phyloP scores from a whole-genome alignment of 2,113 vertebrate genomes.

The Sinosuthora webbiana region DNA sequence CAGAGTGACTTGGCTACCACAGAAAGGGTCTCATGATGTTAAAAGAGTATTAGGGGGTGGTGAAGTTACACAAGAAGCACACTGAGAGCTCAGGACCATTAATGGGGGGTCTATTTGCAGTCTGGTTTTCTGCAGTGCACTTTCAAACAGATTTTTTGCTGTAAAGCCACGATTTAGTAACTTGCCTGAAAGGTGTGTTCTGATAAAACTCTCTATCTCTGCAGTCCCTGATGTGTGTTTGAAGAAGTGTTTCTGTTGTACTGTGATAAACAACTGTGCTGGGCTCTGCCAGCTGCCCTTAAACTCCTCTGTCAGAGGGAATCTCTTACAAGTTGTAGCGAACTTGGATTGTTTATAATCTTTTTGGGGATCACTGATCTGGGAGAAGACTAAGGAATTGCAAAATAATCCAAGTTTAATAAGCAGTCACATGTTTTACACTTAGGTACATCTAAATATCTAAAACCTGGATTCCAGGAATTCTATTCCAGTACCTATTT shows the following conservation, averaged over 20 bases:
- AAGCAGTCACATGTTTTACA: background rate
- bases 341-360: background rate
- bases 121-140: background rate
- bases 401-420: background rate
- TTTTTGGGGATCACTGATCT: background rate
- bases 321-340: background rate
- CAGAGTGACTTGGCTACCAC: background rate
- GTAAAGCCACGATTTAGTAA: background rate
- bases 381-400: background rate
- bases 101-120: background rate
- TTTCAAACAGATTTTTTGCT: background rate
- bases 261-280: slow-evolving; percentile 31
- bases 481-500: background rate
- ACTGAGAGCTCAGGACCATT: background rate
- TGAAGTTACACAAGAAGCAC: background rate
- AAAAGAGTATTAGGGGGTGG: background rate
- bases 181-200: background rate
- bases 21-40: background rate
- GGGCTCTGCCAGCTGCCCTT: background rate
- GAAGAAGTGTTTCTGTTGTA: slow-evolving; percentile 30
- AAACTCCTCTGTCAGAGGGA: background rate
- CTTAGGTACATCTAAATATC: background rate
- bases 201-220: slow-evolving; percentile 7
- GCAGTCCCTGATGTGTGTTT: background rate
- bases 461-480: background rate